These are phyloP conservation scores for Panopea generosa DNA, from an alignment of 2,888 invertebrate species.

Conservation along the genomic window DNA sequence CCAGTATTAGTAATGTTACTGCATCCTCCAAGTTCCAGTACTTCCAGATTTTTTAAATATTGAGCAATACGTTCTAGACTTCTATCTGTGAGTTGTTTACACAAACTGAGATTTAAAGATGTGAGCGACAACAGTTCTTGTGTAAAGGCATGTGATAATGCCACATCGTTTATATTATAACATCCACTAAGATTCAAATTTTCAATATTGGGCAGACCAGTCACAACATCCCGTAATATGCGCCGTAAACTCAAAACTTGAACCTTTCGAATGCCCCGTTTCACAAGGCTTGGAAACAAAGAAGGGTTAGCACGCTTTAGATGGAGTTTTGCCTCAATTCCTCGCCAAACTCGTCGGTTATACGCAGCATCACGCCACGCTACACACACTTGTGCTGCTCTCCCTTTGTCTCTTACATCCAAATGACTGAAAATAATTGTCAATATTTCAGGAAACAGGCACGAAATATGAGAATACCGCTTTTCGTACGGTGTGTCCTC, in stretches of 20 bases:
- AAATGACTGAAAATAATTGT: conserved; percentile 96
- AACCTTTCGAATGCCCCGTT: conserved; percentile 94
- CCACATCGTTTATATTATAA: conserved; percentile 95
- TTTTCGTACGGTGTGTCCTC: conserved; percentile 59
- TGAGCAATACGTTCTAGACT: conserved; percentile 94
- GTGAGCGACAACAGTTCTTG: conserved; percentile 91
- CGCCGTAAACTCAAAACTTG: conserved; percentile 94
- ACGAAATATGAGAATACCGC: conserved; percentile 89
- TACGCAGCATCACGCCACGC: conserved; percentile 97
- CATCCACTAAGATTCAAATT: conserved; percentile 96
- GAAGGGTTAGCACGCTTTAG: conserved; percentile 92
- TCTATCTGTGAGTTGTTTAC: conserved; percentile 97
- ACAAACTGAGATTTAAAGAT: conserved; percentile 94
- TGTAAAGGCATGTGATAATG: conserved; percentile 93
- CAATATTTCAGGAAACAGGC: conserved; percentile 96
- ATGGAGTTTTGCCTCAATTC: conserved; percentile 96
- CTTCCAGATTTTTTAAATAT: conserved; percentile 92
- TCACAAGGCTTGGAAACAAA: conserved; percentile 93
- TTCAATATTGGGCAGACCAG: conserved; percentile 93
- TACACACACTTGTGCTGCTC: conserved; percentile 93
- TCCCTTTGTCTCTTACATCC: conserved; percentile 94
- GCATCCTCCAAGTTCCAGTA: conserved; percentile 96
- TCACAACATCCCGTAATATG: conserved; percentile 93
- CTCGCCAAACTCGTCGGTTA: conserved; percentile 96
- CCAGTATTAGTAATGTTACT: conserved; percentile 96